A percentile compares a stretch with the other conserved stretches of the same genome.
phyloP scores from a whole-genome alignment of 2,113 vertebrate genomes.

The Chionomys nivalis region DNA sequence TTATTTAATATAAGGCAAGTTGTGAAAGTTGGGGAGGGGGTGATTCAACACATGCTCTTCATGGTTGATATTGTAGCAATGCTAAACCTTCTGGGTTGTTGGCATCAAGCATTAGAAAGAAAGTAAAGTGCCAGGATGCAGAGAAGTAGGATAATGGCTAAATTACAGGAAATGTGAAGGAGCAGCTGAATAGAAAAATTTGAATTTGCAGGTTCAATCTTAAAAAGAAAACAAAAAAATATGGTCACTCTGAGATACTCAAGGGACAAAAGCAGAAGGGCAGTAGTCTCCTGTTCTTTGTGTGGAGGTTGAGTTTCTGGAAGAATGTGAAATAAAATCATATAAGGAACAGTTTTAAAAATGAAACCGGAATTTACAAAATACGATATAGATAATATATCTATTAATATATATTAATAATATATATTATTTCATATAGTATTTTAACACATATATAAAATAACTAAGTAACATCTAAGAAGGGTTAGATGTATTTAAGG shows the following conservation, averaged over 20 bases:
- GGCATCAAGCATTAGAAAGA: neutral
- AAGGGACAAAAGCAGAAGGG: too few relatives aligned
- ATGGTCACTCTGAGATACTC: accelerated
- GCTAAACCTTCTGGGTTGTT: neutral
- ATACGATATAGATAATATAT: neutral
- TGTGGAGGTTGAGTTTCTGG: neutral
- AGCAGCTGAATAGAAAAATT: neutral
- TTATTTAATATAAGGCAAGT: neutral
- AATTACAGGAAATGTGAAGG: neutral
- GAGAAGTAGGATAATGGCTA: neutral
- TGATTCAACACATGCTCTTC: accelerated
- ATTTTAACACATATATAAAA: neutral
- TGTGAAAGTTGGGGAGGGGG: too few relatives aligned
- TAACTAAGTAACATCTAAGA: neutral
- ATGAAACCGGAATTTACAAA: neutral
- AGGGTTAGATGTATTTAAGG: neutral
- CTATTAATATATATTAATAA: neutral
- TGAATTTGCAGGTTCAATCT: neutral
- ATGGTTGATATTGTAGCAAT: too few relatives aligned
- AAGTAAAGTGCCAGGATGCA: neutral
- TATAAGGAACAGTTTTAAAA: neutral
- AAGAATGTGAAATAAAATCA: neutral
- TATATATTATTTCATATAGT: neutral
- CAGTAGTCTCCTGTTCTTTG: neutral
- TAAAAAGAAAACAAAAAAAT: neutral